Evolutionary conservation across 2,888 invertebrate genomes (phyloP), one percentile per base, ranked within the genome.

Genomic region (Metalampra italica): DNA sequence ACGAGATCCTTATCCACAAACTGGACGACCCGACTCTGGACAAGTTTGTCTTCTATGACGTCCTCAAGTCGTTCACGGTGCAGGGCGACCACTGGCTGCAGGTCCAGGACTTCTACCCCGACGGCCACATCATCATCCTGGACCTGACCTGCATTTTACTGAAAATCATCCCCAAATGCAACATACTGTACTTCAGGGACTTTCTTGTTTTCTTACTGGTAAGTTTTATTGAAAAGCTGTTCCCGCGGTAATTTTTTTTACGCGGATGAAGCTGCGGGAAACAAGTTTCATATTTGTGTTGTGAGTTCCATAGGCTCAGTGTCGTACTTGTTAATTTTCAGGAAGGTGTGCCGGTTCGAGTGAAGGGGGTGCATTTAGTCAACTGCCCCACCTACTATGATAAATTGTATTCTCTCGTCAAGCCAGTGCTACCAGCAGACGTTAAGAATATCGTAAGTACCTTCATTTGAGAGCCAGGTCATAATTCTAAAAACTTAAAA

Each of bases 351-450:
- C 87, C 88, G 1, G 74, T 88, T 0, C 71, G 84, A 8, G 57
- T 87, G 41, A 82, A 81, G 46, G 69, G 79, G 13, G 64, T 85
- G 4, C 78, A 83, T 47, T 62, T 70, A 1, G 56, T 86, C 29
- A 87, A 88, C 58, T 79, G 80, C 22, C 88, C 88, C 0, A 66
- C 81, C 0, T 83, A 66, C 54, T 77, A 79, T 37, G 87, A 88
- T 12, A 82, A 79, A 54, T 36, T 88, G 36, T 85, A 76, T 46
- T 68, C 74, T 0, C 62, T 88, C 0, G 68, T 87, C 9, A 87
- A 84, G 51, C 75, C 78, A 0, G 72, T 70, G 0, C 53, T 88
- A 9, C 84, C 87, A 0, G 56, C 71, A 9, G 75, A 82, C 13
- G 68, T 84, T 47, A 66, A 72, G 48, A 66, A 82, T 5, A 62